Evolutionary conservation across 2,113 vertebrate genomes (phyloP).

Genomic region (Etia nguti): DNA sequence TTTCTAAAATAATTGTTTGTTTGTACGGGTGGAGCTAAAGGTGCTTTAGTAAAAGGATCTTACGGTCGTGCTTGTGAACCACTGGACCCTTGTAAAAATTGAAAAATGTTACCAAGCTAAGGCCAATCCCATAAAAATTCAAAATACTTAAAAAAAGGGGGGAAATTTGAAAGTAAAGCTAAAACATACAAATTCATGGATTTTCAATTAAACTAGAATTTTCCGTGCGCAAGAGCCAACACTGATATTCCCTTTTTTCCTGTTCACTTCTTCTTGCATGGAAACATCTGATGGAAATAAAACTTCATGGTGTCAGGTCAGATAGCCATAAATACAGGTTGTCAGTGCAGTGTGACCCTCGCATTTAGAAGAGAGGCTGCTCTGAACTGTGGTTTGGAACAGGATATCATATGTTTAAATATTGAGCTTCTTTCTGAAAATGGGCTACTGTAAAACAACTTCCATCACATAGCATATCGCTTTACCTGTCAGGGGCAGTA

Average conservation of each 20-base stretch:
- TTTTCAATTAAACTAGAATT: slow-evolving; percentile 59
- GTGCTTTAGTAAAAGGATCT: neutral
- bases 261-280: slow-evolving; percentile 43
- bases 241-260: slow-evolving; percentile 26
- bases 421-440: slow-evolving; percentile 61
- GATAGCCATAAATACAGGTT: slow-evolving; percentile 65
- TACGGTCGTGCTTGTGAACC: accelerated
- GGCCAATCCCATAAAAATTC: slow-evolving; percentile 18
- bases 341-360: slow-evolving; percentile 57
- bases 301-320: slow-evolving; percentile 69
- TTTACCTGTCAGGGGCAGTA: slow-evolving; percentile 57
- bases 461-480: slow-evolving; percentile 47
- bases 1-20: slow-evolving; percentile 17
- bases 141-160: neutral
- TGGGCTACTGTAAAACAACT: slow-evolving; percentile 70
- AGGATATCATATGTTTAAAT: slow-evolving; percentile 70
- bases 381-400: slow-evolving; percentile 51
- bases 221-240: slow-evolving; percentile 46
- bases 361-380: slow-evolving; percentile 40
- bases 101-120: slow-evolving; percentile 34
- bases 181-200: slow-evolving; percentile 40
- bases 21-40: neutral
- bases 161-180: neutral
- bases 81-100: slow-evolving; percentile 27
- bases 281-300: slow-evolving; percentile 75